These are phyloP conservation scores for Malachius bipustulatus DNA, from an alignment of 2,888 invertebrate genomes.

Conservation along the genomic window DNA sequence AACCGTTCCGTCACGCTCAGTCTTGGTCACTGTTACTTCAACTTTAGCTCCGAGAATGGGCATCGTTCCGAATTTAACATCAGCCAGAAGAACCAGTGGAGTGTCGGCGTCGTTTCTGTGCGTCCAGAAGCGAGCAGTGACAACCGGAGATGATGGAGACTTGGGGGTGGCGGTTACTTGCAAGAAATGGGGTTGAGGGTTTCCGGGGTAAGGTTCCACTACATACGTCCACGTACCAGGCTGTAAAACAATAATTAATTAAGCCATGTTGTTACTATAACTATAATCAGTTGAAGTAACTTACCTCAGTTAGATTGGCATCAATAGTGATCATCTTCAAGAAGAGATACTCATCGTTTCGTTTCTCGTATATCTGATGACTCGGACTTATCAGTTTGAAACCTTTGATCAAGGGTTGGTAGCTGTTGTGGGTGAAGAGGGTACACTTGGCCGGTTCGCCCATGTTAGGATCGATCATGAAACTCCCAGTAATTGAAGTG, in stretches of 20 bases:
- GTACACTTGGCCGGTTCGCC: slow-evolving; percentile 42
- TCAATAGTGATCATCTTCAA: slow-evolving; percentile 41
- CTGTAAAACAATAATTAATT: slow-evolving; percentile 28
- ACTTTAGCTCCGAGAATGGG: slow-evolving; percentile 47
- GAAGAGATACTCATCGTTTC: slow-evolving; percentile 39
- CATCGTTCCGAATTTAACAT: slow-evolving; percentile 42
- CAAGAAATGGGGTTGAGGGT: slow-evolving; percentile 48
- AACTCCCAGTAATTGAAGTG: slow-evolving; percentile 41
- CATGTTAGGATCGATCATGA: slow-evolving; percentile 42
- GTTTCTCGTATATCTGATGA: slow-evolving; percentile 36
- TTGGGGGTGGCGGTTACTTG: slow-evolving; percentile 47
- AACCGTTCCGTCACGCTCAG: slow-evolving; percentile 29
- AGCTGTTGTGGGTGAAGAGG: slow-evolving; percentile 41
- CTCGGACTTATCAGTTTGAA: slow-evolving; percentile 41
- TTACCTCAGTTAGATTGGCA: slow-evolving; percentile 41
- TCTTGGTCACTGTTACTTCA: slow-evolving; percentile 39
- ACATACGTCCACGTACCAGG: slow-evolving; percentile 48
- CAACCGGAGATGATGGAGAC: slow-evolving; percentile 34
- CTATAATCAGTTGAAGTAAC: no score
- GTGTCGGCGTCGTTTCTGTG: slow-evolving; percentile 30
- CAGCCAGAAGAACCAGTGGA: slow-evolving; percentile 41
- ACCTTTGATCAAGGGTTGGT: slow-evolving; percentile 40
- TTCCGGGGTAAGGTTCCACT: slow-evolving; percentile 44
- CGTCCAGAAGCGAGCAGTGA: slow-evolving; percentile 40
- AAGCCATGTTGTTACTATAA: no score